Evolutionary conservation across 92 coral and sea anemone species (phyloP).

Genomic region (Pocillopora meandrina): DNA sequence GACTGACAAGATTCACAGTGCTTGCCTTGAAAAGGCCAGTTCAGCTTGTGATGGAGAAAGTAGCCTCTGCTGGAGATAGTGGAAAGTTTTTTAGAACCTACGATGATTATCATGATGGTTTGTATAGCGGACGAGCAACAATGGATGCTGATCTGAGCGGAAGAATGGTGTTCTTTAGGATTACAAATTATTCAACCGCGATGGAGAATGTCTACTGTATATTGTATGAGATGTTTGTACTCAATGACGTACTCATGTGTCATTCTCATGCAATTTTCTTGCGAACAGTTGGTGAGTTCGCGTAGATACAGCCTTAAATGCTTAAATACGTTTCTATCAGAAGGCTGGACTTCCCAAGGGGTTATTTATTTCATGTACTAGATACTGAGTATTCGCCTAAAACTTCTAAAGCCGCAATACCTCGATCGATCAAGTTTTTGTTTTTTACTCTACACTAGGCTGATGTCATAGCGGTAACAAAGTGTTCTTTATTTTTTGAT

Average conservation of each 20-base stretch:
- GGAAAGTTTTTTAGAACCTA: slow-evolving; percentile 5
- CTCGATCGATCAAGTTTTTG: too few relatives aligned
- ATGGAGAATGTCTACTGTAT: slow-evolving; percentile 22
- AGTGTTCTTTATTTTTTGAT: too few relatives aligned
- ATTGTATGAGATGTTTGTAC: slow-evolving; percentile 10
- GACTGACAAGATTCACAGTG: not conserved
- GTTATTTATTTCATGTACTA: too few relatives aligned
- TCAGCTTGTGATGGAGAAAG: not conserved
- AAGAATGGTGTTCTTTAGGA: not conserved
- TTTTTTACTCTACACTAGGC: too few relatives aligned
- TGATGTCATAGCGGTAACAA: too few relatives aligned
- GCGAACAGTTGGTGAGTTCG: slow-evolving; percentile 1
- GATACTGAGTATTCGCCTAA: too few relatives aligned
- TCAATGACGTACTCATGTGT: not conserved
- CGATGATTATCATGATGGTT: not conserved
- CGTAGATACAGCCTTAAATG: too few relatives aligned
- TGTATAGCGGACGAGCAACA: slow-evolving; percentile 1
- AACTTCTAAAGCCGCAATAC: too few relatives aligned
- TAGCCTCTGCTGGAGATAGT: not conserved
- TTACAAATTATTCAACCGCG: slow-evolving; percentile 4
- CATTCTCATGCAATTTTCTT: not conserved
- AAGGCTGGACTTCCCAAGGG: too few relatives aligned
- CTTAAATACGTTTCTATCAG: too few relatives aligned
- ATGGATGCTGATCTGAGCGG: slow-evolving; percentile 10
- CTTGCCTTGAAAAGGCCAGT: slow-evolving; percentile 22